Conservation (phyloP, 2,888 invertebrate species). For the Mamestra brassicae region DNA sequence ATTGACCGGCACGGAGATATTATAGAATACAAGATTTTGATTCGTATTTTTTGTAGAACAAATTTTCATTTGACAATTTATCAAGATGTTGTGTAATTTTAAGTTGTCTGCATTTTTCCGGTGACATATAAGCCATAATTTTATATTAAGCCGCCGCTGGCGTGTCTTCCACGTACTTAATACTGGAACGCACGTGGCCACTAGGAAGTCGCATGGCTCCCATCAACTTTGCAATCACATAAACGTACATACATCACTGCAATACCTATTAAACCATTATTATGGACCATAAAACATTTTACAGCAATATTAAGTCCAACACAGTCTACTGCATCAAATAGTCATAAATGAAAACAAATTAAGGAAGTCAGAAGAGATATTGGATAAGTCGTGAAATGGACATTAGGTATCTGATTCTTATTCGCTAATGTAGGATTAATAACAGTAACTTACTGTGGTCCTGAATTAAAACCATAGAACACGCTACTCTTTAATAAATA, state of each 20-base stretch:
- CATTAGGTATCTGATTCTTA: slow-evolving; percentile 57
- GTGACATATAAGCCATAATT: background rate
- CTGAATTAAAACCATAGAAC: slow-evolving; percentile 53
- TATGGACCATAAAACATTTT: slow-evolving; percentile 54
- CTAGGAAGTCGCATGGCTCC: slow-evolving; percentile 39
- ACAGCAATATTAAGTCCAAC: slow-evolving; percentile 40
- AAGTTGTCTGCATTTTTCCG: too few relatives aligned
- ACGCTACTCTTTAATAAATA: slow-evolving; percentile 61
- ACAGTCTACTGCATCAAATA: slow-evolving; percentile 32
- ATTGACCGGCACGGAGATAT: too few relatives aligned
- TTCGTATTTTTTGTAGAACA: too few relatives aligned
- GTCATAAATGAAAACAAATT: slow-evolving; percentile 66
- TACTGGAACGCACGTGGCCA: slow-evolving; percentile 35
- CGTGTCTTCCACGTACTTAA: slow-evolving; percentile 12
- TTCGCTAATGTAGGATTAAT: slow-evolving; percentile 62
- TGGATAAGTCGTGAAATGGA: slow-evolving; percentile 54
- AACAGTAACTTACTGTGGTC: slow-evolving; percentile 54
- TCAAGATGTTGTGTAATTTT: too few relatives aligned
- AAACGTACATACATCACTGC: slow-evolving; percentile 17
- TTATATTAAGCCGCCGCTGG: background rate
- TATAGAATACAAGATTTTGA: too few relatives aligned
- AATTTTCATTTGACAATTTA: too few relatives aligned
- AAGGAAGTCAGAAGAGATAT: slow-evolving; percentile 60
- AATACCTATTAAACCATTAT: slow-evolving; percentile 42
- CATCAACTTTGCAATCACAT: slow-evolving; percentile 26